phyloP scores from a whole-genome alignment of 2,888 invertebrate genomes.

The Cheilosia urbana region DNA sequence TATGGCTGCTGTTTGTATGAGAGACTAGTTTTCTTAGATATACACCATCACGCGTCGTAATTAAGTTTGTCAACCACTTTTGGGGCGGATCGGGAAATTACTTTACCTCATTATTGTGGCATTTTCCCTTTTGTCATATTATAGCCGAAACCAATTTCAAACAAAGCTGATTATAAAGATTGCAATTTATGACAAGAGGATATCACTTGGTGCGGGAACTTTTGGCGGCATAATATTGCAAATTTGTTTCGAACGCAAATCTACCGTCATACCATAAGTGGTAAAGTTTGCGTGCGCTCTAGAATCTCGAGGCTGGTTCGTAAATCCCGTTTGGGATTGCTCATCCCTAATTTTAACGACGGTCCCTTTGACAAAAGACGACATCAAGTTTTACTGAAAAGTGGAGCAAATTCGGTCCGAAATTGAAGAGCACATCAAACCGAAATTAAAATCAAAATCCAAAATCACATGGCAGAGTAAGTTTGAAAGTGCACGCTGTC shows the following conservation, averaged over 20 bases:
- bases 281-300: background rate
- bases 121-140: conserved; percentile 52
- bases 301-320: background rate
- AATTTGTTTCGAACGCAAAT: conserved; percentile 17
- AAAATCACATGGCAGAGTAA: background rate
- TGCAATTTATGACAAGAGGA: conserved; percentile 31
- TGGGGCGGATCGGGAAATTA: conserved; percentile 4
- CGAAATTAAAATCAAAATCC: conserved; percentile 8
- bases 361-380: background rate
- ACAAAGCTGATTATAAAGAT: conserved; percentile 30
- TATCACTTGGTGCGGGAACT: conserved; percentile 38
- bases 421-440: background rate
- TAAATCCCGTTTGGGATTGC: background rate
- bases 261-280: background rate
- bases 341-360: background rate
- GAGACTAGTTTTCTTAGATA: background rate
- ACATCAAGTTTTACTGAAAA: background rate
- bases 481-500: conserved; percentile 8
- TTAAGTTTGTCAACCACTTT: conserved; percentile 48
- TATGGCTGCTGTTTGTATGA: background rate
- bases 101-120: conserved; percentile 45
- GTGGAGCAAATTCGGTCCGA: background rate
- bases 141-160: conserved; percentile 12
- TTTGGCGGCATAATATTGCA: conserved; percentile 12
- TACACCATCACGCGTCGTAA: conserved; percentile 19